Base-by-base conservation (phyloP, 2,797 vertebrate species). In the Melanitta fusca region DNA sequence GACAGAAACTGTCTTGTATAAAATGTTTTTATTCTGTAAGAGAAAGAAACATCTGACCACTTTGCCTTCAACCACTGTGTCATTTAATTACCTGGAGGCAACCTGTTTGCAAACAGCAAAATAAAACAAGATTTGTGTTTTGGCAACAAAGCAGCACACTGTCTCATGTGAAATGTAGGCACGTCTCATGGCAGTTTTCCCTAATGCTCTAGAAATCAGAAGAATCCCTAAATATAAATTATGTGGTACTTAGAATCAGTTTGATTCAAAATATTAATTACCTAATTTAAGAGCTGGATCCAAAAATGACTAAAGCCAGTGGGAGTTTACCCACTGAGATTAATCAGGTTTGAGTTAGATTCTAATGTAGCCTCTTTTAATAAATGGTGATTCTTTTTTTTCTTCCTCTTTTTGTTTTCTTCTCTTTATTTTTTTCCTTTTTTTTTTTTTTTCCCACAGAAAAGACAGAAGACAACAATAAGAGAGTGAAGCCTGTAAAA, bases 211-310 rank as follows among this genome's bases (percentile, higher is more conserved):
- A 47, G 9, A 85, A 89, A 49, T 61, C 75, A 78, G 15, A 85
- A 91, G 32, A 95, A 92, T 71, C 74, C 17, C 53, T 65, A 89
- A 80, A 49, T 27, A 85, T 58, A 92, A 95, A 85, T 88, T 85
- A 73, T 1, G 1, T 61, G 27, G 15, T 68, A 69, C 41, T 85
- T 81, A 80, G 36, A 87, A 77, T 43, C 36, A 88, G 5, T 71
- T 36, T 61, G 49, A 80, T 80, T 85, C 32, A 64, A 84, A 95
- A 93, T 88, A 93, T 89, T 91, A 91, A 80, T 88, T 89, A 64
- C 22, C 78, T 73, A 81, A 51, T 51, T 89, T 39, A 85, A 73
- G 15, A 95, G 25, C 15, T 74, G 22, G 7, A 78, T 91, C 19
- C 1, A 36, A 91, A 91, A 83, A 61, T 61, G 1, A 24, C 74